Base-by-base conservation (phyloP, 53 echinoderm and acorn worm genomes). In the Pentamera pediparva region DNA sequence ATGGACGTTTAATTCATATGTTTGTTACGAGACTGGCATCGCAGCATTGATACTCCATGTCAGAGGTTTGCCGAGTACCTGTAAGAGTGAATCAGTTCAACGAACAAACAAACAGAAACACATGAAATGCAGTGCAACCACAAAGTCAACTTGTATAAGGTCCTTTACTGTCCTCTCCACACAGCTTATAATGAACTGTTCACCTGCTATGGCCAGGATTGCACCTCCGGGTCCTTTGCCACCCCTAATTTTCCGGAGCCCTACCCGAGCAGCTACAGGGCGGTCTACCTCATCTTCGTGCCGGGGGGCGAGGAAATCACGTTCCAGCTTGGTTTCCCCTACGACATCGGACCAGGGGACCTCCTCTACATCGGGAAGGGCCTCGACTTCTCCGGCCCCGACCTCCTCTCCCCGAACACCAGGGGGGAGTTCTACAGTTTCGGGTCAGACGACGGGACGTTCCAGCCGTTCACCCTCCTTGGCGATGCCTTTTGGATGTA, bases 401-500 rank as follows among this genome's bases (percentile, higher is more conserved):
- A 67, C 39, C 45, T 67, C 3, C 67, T 67, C 19, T 45, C 41
- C 45, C 67, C 67, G 12, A 67, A 17, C 30, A 67, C 45, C 47
- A 11, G 41, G 7, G 67, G 67, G 27, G 67, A 67, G 5, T 67
- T 67, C 17, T 67, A 67, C 25, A 17, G 11, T 11, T 67, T 67
- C 29, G 67, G 67, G 3, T 13, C 67, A 0, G 28, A 37, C 3
- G 67, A 67, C 45, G 67, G 67, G 13, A 67, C 67, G 34, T 39
- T 65, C 39, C 7, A 0, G 18, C 65, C 65, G 4, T 65, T 65
- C 25, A 65, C 65, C 25, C 19, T 65, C 35, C 39, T 22, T n/a
- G 65, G 65, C 4, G 65, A 65, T 65, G 65, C 65, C 27, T 65
- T 65, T 34, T 65, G 65, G 65, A 65, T 65, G 65, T 65, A 65